Conservation (phyloP, 2,888 invertebrate genomes). For the Phorcus lineatus region DNA sequence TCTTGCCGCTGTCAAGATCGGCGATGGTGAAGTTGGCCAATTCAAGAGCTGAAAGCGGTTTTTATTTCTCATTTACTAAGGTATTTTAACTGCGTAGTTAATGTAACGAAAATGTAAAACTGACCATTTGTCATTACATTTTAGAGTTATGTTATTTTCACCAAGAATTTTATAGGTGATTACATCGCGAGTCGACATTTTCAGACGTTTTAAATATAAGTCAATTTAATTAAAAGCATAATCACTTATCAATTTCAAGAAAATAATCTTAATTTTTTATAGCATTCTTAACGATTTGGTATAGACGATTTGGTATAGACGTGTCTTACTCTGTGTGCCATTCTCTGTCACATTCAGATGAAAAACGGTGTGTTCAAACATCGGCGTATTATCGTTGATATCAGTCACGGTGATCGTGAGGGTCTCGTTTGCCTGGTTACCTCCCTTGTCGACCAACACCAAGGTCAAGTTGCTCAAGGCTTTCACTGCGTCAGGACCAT, state of each 20-base stretch:
- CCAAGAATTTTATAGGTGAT: too few species aligned
- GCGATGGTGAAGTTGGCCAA: background rate
- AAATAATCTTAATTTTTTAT: too few species aligned
- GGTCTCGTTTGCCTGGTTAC: background rate
- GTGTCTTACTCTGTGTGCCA: background rate
- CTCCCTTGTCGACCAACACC: background rate
- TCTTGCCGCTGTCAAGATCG: constrained; percentile 1
- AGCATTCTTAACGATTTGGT: background rate
- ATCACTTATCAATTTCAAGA: too few species aligned
- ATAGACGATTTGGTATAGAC: background rate
- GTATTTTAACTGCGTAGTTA: too few species aligned
- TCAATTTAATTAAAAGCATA: too few species aligned
- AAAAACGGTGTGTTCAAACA: background rate
- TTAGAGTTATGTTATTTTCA: too few species aligned
- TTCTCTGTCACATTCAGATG: constrained; percentile 8
- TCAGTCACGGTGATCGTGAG: constrained; percentile 2
- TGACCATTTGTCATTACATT: too few species aligned
- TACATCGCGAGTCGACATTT: too few species aligned
- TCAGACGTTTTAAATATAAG: too few species aligned
- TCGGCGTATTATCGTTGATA: background rate
- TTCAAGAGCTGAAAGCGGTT: background rate
- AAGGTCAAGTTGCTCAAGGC: background rate
- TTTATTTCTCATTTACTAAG: too few species aligned
- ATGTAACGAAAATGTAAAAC: too few species aligned
- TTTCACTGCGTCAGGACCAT: background rate